These are phyloP conservation scores for Neodiprion lecontei DNA, from an alignment of 1,140 invertebrate genomes.

Conservation along the genomic window DNA sequence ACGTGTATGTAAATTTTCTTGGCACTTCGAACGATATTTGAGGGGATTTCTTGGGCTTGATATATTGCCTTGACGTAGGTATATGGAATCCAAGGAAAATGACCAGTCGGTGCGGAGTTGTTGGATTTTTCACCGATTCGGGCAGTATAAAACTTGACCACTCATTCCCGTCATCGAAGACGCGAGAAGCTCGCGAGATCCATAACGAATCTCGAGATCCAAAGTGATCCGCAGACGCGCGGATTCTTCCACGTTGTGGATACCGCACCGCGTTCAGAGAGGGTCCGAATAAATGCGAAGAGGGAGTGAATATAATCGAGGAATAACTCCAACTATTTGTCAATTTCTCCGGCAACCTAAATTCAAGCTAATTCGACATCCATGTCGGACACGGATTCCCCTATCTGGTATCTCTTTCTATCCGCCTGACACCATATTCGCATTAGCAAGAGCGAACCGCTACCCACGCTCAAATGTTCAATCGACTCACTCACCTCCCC, in stretches of 20 bases:
- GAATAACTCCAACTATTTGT: conserved; percentile 61
- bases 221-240: background rate
- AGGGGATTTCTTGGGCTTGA: background rate
- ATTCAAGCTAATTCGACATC: conserved; percentile 65
- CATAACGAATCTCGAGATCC: background rate
- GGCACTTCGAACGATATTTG: background rate
- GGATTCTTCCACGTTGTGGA: too few species aligned
- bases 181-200: background rate
- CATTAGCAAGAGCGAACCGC: conserved; percentile 58
- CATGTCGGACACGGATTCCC: conserved; percentile 63
- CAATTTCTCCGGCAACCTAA: conserved; percentile 63
- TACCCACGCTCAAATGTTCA: conserved; percentile 54
- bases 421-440: conserved; percentile 64
- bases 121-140: too few species aligned
- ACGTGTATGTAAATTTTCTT: background rate
- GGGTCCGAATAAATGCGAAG: background rate
- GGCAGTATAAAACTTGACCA: background rate
- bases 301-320: conserved; percentile 54
- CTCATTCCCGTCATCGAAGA: background rate
- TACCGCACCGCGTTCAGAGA: too few species aligned
- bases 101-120: too few species aligned
- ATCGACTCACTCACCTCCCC: conserved; percentile 52
- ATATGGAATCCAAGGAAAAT: background rate
- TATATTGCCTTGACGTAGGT: background rate
- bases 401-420: conserved; percentile 65